phyloP scores from a whole-genome alignment of 2,113 vertebrate genomes.

The Ictalurus furcatus region DNA sequence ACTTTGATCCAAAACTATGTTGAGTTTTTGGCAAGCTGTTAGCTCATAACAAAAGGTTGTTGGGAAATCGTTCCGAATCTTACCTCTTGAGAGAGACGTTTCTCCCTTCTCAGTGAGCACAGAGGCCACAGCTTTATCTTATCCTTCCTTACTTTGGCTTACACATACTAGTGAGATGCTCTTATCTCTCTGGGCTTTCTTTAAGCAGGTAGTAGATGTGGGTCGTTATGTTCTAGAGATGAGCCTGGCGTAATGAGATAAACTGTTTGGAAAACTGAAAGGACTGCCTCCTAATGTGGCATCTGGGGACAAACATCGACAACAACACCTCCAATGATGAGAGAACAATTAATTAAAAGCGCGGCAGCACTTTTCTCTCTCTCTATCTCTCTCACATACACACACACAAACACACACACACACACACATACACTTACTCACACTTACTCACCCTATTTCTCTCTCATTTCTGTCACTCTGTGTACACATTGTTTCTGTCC shows the following conservation, averaged over 20 bases:
- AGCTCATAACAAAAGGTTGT: not conserved
- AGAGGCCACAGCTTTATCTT: not conserved
- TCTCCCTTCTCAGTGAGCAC: not conserved
- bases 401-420: no score
- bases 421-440: not conserved
- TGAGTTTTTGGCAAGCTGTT: not conserved
- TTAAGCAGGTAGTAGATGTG: not conserved
- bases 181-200: not conserved
- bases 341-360: not conserved
- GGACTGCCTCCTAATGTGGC: not conserved
- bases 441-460: not conserved
- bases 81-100: not conserved
- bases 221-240: not conserved
- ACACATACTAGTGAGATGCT: not conserved
- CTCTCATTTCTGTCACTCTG: not conserved
- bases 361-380: not conserved
- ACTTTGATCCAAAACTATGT: not conserved
- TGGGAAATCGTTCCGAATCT: not conserved
- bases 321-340: not conserved
- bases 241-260: not conserved
- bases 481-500: not conserved
- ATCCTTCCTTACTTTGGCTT: not conserved
- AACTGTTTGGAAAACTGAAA: not conserved
- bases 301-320: not conserved
- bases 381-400: not conserved